Evolutionary conservation across 2,797 vertebrate genomes (phyloP), one percentile per base, ranked within the genome.

Genomic region (Acanthurus lineatus): DNA sequence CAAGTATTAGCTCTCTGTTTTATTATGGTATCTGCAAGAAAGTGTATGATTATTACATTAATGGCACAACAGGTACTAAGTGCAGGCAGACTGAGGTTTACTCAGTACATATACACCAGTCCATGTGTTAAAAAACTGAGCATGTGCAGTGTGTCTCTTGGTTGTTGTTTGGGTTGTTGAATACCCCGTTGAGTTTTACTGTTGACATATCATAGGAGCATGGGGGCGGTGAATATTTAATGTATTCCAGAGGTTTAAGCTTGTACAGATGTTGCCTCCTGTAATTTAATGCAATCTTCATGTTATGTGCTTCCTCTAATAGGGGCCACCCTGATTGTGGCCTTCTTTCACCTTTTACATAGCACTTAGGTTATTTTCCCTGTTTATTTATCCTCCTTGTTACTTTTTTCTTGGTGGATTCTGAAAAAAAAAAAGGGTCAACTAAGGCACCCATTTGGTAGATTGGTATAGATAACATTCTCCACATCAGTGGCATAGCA

Each of bases 251-350:
- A 90, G 77, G 73, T 73, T 76, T 92, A 83, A 93, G 77, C 87
- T 92, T 83, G 66, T 82, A 79, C 92, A 94, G 92, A 93, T 94
- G 92, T 88, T 83, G 82, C 76, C 82, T 91, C 77, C 82, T 91
- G 86, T 94, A 91, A 91, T 92, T 92, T 87, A 91, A 92, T 88
- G 87, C 88, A 88, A 86, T 87, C 86, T 92, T 84, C 78, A 88
- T 90, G 87, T 42, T 88, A 90, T 86, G 83, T 66, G 77, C 83
- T 93, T 91, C 86, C 87, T 89, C 83, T 86, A 77, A 8, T 25
- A 9, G 77, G 69, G 91, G 87, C 92, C 93, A 94, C 92, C 90
- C 76, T 82, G 81, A 69, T 68, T 5, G 83, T 32, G 16, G 22
- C 71, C 85, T 81, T 60, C 42, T 48, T 67, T 83, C 54, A 73